Percentiles rank a stretch among this genome's conserved stretches.
Conservation (phyloP, 1,140 invertebrate genomes). For the Doryteuthis pealeii region DNA sequence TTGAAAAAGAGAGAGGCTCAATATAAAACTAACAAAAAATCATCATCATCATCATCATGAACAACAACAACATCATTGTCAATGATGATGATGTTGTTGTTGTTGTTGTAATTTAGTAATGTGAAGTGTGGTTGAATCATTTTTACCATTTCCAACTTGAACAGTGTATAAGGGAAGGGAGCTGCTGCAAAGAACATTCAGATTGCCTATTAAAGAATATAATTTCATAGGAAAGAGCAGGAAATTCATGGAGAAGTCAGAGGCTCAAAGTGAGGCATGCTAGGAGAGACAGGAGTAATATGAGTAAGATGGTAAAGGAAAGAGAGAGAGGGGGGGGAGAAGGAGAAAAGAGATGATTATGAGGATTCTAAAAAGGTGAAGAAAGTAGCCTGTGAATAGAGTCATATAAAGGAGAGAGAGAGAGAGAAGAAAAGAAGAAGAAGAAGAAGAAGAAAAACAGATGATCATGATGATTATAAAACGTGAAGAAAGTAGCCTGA, state of each 20-base stretch:
- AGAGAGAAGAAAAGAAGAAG: background rate
- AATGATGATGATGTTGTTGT: no score
- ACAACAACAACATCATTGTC: no score
- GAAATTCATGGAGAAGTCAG: background rate
- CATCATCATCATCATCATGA: no score
- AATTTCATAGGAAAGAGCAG: conserved; percentile 8
- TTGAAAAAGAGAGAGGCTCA: no score
- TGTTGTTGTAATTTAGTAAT: no score
- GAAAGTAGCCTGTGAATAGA: background rate
- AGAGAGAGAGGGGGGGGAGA: background rate
- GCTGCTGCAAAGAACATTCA: background rate
- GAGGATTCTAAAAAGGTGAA: background rate
- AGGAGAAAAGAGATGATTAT: background rate
- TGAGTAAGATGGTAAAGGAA: background rate
- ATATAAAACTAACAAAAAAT: no score
- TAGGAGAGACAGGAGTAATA: background rate
- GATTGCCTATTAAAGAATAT: conserved; percentile 6
- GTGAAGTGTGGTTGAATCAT: no score
- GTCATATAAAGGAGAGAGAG: background rate
- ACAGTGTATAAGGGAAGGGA: background rate
- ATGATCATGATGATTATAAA: background rate
- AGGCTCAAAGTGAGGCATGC: background rate
- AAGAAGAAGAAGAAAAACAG: background rate
- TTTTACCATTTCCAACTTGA: background rate
- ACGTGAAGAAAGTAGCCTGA: background rate